Evolutionary conservation across 1,140 invertebrate genomes (phyloP).

Genomic region (Lepidostoma basale): DNA sequence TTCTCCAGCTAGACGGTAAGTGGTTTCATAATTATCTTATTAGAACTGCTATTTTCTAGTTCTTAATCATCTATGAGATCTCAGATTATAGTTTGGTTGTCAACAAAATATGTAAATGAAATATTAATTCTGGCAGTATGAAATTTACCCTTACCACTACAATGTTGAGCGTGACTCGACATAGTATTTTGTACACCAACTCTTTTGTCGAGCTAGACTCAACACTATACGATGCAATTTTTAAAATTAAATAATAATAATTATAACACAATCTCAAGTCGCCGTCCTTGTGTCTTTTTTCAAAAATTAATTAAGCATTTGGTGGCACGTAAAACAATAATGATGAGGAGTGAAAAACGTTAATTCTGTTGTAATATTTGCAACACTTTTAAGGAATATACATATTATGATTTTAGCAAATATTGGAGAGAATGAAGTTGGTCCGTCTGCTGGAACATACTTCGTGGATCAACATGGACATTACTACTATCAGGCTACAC

Average conservation of each 20-base stretch:
- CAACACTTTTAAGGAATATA: neutral
- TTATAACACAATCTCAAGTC: too few relatives aligned
- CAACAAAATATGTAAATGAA: neutral
- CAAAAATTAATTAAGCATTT: neutral
- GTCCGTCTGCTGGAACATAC: slow-evolving; percentile 65
- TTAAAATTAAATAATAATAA: too few relatives aligned
- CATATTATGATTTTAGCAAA: neutral
- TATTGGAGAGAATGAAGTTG: neutral
- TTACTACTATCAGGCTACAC: slow-evolving; percentile 73
- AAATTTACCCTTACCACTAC: neutral
- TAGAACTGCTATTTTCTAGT: neutral
- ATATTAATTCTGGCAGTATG: neutral
- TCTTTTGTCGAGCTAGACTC: too few relatives aligned
- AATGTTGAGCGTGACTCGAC: too few relatives aligned
- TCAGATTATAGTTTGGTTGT: neutral
- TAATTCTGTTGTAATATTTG: too few relatives aligned
- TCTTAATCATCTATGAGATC: neutral
- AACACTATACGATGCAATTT: too few relatives aligned
- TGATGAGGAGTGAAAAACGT: neutral
- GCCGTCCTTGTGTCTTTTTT: neutral
- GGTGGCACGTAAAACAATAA: neutral
- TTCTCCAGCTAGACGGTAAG: slow-evolving; percentile 28
- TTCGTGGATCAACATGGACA: slow-evolving; percentile 79
- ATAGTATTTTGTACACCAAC: too few relatives aligned
- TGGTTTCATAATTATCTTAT: neutral